Evolutionary conservation across 2,113 vertebrate species (phyloP).

Genomic region (Hipposideros armiger): DNA sequence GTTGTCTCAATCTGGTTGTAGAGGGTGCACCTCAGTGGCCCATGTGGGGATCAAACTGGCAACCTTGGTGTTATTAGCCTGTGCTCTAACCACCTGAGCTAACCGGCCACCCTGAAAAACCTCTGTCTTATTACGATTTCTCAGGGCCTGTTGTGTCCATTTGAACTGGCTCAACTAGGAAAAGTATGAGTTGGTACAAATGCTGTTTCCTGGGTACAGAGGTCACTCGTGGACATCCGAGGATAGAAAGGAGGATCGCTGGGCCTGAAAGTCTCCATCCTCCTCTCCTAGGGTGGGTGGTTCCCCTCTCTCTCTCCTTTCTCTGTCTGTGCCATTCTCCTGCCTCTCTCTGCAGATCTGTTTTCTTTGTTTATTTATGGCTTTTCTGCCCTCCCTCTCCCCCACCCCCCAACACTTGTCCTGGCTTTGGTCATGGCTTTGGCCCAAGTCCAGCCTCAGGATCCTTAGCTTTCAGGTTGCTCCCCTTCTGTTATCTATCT

Average conservation of each 20-base stretch:
- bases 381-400: not conserved
- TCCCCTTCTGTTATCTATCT: not conserved
- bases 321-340: not conserved
- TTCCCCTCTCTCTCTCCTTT: too few species aligned
- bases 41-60: too few species aligned
- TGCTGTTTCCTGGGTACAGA: not conserved
- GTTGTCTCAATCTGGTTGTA: too few species aligned
- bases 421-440: not conserved
- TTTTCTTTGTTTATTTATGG: not conserved
- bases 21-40: too few species aligned
- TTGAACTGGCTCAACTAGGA: constrained; percentile 4
- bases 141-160: not conserved
- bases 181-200: not conserved
- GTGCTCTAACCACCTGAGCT: too few species aligned
- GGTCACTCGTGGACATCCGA: not conserved
- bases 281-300: not conserved
- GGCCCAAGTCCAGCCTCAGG: not conserved
- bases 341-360: not conserved
- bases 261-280: not conserved
- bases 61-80: too few species aligned
- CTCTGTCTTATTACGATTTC: not conserved
- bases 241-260: not conserved
- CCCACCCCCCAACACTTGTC: not conserved
- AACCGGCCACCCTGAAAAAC: not conserved
- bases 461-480: not conserved